Conservation (phyloP, 2,113 vertebrate species). For the Craseonycteris thonglongyai region DNA sequence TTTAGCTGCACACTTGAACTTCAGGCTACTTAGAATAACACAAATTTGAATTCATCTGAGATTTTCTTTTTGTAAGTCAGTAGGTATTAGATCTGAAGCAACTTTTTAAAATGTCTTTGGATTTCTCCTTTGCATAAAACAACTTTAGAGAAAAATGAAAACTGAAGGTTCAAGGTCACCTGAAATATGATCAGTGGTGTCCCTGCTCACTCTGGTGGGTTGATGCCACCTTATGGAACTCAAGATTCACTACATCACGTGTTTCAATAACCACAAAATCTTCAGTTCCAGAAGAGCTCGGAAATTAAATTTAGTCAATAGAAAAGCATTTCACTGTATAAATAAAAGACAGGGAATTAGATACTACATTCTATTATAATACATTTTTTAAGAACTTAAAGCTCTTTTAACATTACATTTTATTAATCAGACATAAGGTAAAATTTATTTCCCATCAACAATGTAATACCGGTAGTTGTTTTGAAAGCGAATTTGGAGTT, state of each 20-base stretch:
- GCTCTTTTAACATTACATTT: neutral
- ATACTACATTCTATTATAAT: neutral
- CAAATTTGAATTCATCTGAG: conserved; percentile 17
- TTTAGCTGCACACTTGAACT: neutral
- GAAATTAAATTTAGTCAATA: neutral
- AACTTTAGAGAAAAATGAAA: neutral
- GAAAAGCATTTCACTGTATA: neutral
- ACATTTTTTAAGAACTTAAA: neutral
- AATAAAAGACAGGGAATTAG: neutral
- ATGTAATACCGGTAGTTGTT: neutral
- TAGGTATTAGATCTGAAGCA: conserved; percentile 16
- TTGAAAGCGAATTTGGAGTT: neutral
- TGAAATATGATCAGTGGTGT: neutral
- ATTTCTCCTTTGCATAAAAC: conserved; percentile 3
- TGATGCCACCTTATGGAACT: conserved; percentile 43
- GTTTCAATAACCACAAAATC: neutral
- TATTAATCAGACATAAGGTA: neutral
- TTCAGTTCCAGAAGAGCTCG: neutral
- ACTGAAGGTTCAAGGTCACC: neutral
- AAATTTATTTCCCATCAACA: neutral
- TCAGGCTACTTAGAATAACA: neutral
- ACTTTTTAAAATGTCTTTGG: neutral
- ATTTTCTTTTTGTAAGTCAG: conserved; percentile 52
- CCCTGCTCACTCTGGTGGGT: neutral
- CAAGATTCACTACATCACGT: neutral